A percentile compares a stretch with the other conserved stretches of the same genome.
Conservation (phyloP, 2,888 invertebrate genomes). For the Meiosimyza decipiens region DNA sequence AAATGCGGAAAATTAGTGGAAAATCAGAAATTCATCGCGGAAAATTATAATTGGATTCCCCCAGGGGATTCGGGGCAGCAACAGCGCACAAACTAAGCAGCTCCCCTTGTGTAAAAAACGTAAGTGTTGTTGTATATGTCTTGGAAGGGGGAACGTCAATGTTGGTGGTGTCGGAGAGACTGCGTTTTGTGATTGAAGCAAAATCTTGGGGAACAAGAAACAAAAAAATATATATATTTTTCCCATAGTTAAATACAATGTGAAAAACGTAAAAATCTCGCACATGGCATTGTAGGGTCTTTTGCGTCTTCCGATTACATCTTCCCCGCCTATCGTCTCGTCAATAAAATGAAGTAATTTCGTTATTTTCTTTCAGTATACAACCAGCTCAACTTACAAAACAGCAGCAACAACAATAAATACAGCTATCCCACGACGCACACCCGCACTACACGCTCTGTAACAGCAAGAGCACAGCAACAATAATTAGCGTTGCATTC, state of each 20-base stretch:
- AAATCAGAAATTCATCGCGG: not conserved
- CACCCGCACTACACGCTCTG: not conserved
- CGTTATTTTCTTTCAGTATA: constrained; percentile 1
- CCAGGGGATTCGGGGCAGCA: constrained; percentile 8
- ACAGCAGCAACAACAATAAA: not conserved
- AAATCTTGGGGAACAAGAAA: not conserved
- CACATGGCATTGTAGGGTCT: not conserved
- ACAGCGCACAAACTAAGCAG: not conserved
- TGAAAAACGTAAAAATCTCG: constrained; percentile 9
- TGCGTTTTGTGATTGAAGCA: not conserved
- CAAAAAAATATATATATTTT: not conserved
- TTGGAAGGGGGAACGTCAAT: not conserved
- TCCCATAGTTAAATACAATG: not conserved
- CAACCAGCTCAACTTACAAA: not conserved
- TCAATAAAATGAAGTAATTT: too few species aligned
- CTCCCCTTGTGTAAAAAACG: constrained; percentile 18
- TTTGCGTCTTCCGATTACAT: not conserved
- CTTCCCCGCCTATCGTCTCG: not conserved
- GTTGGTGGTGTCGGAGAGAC: not conserved
- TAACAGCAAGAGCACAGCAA: not conserved
- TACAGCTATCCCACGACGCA: not conserved
- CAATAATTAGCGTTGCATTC: constrained; percentile 5
- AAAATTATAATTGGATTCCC: constrained; percentile 26
- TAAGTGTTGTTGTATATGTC: not conserved
- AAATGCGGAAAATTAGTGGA: constrained; percentile 22